Conservation (phyloP, 2,797 vertebrate species). For the Chaetophractus vellerosus region DNA sequence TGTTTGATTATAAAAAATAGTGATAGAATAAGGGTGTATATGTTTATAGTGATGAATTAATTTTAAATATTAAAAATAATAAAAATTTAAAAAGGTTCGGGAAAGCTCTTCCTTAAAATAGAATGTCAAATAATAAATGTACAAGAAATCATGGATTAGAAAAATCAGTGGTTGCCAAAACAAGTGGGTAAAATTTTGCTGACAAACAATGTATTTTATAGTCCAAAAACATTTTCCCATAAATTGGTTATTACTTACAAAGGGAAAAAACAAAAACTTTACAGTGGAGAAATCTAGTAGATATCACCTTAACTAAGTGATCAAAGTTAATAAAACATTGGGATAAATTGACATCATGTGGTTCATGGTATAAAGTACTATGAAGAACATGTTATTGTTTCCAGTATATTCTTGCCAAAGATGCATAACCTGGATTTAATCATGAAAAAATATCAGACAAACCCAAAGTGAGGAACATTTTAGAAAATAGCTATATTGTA, state of each 20-base stretch:
- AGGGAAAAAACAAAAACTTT: background rate
- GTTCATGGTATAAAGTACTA: background rate
- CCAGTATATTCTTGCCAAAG: background rate
- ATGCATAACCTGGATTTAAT: background rate
- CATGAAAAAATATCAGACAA: background rate
- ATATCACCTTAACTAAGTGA: background rate
- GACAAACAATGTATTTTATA: background rate
- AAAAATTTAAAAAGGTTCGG: background rate
- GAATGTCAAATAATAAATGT: background rate
- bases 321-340: background rate
- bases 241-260: background rate
- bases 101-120: background rate
- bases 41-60: background rate
- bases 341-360: background rate
- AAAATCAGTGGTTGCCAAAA: background rate
- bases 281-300: background rate
- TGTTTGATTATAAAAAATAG: background rate
- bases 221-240: background rate
- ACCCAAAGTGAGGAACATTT: background rate
- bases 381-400: background rate
- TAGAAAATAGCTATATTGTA: background rate
- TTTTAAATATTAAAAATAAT: too few species aligned
- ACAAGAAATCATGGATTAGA: background rate
- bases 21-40: background rate
- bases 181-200: background rate